These are phyloP conservation scores for Sebastes taczanowskii DNA, from an alignment of 2,797 vertebrate species.

Conservation along the genomic window DNA sequence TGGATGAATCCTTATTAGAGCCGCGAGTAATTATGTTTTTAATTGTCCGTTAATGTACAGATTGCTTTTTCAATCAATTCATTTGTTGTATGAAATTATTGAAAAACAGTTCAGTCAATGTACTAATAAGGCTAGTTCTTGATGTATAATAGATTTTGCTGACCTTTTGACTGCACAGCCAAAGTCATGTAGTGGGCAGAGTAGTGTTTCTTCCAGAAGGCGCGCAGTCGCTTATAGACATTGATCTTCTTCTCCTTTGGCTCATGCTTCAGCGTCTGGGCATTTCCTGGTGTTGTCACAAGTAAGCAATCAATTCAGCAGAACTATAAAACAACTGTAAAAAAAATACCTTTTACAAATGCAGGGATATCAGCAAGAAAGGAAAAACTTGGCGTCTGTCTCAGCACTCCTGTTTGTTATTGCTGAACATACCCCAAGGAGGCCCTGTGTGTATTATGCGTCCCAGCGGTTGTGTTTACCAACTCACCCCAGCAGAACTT, in stretches of 20 bases:
- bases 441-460: constrained; percentile 38
- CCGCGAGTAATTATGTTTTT: constrained; percentile 36
- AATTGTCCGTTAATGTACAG: constrained; percentile 51
- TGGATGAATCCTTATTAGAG: constrained; percentile 39
- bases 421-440: constrained; percentile 55
- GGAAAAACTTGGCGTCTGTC: constrained; percentile 25
- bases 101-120: constrained; percentile 23
- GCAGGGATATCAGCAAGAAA: constrained; percentile 24
- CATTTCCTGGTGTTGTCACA: constrained; percentile 85
- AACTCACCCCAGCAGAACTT: constrained; percentile 97
- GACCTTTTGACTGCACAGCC: constrained; percentile 96
- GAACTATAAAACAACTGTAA: neutral
- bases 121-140: neutral
- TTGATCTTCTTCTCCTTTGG: constrained; percentile 93
- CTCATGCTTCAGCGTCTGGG: constrained; percentile 92
- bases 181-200: constrained; percentile 98
- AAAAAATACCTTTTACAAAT: constrained; percentile 10
- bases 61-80: constrained; percentile 48
- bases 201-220: constrained; percentile 95
- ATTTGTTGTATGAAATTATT: constrained; percentile 18
- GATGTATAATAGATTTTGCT: constrained; percentile 19
- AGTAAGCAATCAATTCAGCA: constrained; percentile 33
- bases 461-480: constrained; percentile 61
- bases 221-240: constrained; percentile 89
- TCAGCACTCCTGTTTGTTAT: constrained; percentile 51